Base-by-base conservation (phyloP, 2,888 invertebrate species). In the Syrista parreyssii region DNA sequence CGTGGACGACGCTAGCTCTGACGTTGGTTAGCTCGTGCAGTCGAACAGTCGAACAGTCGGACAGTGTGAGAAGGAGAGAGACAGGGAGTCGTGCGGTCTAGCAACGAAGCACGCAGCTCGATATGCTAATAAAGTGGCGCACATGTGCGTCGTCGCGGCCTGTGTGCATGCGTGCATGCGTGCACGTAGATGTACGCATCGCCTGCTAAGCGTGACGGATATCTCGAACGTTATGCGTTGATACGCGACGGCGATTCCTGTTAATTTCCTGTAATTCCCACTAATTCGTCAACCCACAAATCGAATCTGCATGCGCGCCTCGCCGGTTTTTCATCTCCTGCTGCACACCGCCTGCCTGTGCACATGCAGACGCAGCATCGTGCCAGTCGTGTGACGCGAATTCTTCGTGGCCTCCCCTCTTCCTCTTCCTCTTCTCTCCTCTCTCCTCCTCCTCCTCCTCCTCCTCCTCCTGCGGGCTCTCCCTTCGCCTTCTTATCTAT, bases 121-220 rank as follows among this genome's bases (percentile, higher is more conserved):
- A 83, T 86, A 86, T 84, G 86, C 86, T 87, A 87, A 87, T 87
- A 86, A 86, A 86, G 12, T 32, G 15, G 31, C 35, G 72, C 36
- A 15, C 69, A 11, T 30, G 4, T 15, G 30, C n/a, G 12, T 23
- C 69, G 12, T 69, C 30, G 31, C 32, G 12, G 12, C 69, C 11
- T 32, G 12, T 11, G 31, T 32, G 12, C 30, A 12, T n/a, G 12
- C 12, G 4, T 15, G 4, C 4, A 36, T 12, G 11, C 11, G 12
- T 6, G 31, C 3, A 68, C 12, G 1, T 11, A 68, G 68, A 68
- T 68, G 12, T n/a, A 69, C 69, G n/a, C n/a, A 12, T 15, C n/a
- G 31, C 11, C 69, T 69, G 12, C 30, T 2, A 69, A 30, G 12
- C 69, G 69, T 30, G 30, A 30, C 69, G 69, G 31, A 11, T 32